Conservation (phyloP, 1,140 invertebrate species). For the Charaxes varanes region DNA sequence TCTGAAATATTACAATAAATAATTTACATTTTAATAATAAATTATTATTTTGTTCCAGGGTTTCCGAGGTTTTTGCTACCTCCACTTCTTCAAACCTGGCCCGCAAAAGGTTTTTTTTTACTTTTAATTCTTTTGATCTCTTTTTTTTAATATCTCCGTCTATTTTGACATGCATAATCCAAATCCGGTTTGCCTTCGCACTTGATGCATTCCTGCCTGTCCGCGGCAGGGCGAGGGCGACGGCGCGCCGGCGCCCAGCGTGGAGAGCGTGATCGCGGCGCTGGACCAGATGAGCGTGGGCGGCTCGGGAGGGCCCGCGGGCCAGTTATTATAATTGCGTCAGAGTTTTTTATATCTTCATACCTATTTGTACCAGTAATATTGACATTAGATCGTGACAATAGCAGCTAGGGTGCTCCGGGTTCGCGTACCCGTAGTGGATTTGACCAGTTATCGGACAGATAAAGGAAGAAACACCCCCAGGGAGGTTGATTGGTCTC, state of each 20-base stretch:
- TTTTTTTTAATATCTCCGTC: not conserved
- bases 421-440: no score
- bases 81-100: constrained; percentile 78
- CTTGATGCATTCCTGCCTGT: not conserved
- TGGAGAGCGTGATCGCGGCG: constrained; percentile 48
- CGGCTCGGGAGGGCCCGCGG: constrained; percentile 25
- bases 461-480: no score
- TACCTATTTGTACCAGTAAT: constrained; percentile 1
- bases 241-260: constrained; percentile 26
- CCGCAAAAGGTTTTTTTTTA: constrained; percentile 52
- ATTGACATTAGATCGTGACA: no score
- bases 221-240: constrained; percentile 52
- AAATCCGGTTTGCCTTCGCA: not conserved
- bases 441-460: no score
- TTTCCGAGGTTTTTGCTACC: constrained; percentile 77
- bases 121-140: not conserved
- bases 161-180: not conserved
- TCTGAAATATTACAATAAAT: no score
- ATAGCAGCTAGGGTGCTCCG: no score
- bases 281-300: constrained; percentile 47
- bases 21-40: constrained; percentile 2
- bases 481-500: no score
- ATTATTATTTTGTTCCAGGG: constrained; percentile 56
- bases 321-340: not conserved
- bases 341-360: constrained; percentile 9